Conservation (phyloP, 2,797 vertebrate genomes). For the Ctenosaura bakeri region DNA sequence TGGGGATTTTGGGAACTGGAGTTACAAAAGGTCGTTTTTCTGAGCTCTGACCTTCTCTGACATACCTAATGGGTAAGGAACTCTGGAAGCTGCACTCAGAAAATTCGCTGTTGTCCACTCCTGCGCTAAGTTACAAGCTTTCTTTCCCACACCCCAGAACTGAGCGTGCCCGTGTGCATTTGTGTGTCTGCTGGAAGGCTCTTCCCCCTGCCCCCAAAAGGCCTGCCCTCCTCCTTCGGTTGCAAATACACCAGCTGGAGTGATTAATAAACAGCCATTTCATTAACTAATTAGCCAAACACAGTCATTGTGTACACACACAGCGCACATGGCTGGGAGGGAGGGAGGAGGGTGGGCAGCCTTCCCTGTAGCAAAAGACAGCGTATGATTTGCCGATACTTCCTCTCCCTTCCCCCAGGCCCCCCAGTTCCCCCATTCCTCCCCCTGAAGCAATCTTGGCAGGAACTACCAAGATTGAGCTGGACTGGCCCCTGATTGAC, state of each 20-base stretch:
- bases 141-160: background rate
- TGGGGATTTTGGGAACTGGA: background rate
- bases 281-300: slow-evolving; percentile 33
- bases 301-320: slow-evolving; percentile 16
- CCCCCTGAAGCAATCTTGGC: background rate
- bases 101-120: background rate
- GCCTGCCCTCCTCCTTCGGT: slow-evolving; percentile 6
- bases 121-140: background rate
- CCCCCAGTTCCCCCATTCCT: background rate
- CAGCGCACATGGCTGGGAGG: no score
- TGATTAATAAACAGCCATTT: slow-evolving; percentile 44
- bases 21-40: background rate
- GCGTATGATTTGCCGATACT: background rate
- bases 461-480: background rate
- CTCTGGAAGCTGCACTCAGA: background rate
- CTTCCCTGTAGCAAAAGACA: background rate
- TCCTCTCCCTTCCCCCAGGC: background rate
- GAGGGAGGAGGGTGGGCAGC: background rate
- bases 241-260: slow-evolving; percentile 30
- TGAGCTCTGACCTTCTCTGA: background rate
- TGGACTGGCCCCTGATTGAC: slow-evolving; percentile 21
- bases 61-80: background rate
- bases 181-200: background rate
- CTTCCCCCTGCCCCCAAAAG: background rate
- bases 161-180: background rate